Evolutionary conservation across 2,113 vertebrate genomes (phyloP), one percentile per base, ranked within the genome.

Genomic region (Apteryx mantelli): DNA sequence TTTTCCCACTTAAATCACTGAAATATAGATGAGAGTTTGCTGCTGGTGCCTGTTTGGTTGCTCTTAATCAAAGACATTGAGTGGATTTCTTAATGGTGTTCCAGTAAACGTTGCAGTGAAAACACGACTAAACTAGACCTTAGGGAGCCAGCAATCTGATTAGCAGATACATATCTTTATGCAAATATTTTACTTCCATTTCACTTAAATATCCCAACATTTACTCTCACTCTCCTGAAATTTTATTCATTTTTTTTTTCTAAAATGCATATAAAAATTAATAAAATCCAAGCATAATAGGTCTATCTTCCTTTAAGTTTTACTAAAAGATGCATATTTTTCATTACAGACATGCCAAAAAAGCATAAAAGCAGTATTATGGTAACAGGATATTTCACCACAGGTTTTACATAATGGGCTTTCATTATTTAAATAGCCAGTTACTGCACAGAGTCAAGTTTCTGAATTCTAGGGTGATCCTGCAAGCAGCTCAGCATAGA

Each of bases 391-490:
- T 44, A 46, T 28, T 25, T 81, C 36, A 22, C 14, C 15, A 48
- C 36, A 24, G 3, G 34, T 85, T 73, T 86, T 56, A 13, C 28
- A 73, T 55, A 42, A 42, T 12, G 68, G 7, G n/a, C 2, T 92
- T 94, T 76, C 68, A n/a, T 65, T 78, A 36, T 48, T 66, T 50
- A 75, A 82, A 78, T 10, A 83, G 17, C 5, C 36, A 63, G 15
- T 25, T 77, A 61, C 15, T 0, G 0, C 50, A 48, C 7, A 64
- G 7, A 2, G 8, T 10, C 11, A 44, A 21, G 30, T 22, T 82
- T 89, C 64, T 68, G n/a, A 78, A 68, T 42, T 32, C 24, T 46
- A 64, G 32, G 24, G 34, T 42, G 26, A 71, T 11, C 15, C 6
- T 71, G 13, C 7, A 16, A 84, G 26, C 32, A 89, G 53, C 44